Evolutionary conservation across 2,113 vertebrate species (phyloP), one percentile per base, ranked within the genome.

Genomic region (Malurus cyaneus): DNA sequence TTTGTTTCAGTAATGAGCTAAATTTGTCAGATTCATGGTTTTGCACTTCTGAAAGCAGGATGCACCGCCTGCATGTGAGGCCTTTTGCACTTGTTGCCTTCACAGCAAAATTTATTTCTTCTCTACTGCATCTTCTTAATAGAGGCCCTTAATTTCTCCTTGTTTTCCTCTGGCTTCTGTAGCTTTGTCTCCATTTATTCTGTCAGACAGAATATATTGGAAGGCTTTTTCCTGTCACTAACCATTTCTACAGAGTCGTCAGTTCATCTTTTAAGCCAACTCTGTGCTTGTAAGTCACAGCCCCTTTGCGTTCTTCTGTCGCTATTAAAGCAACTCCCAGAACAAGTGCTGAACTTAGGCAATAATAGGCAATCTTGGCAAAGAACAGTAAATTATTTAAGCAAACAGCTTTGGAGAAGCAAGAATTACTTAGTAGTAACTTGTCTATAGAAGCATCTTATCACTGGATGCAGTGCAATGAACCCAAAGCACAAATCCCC

Each of bases 41-140:
- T n/a, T 64, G 31, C 1, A 1, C n/a, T 86, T 83, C 28, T 15
- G 18, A 14, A 66, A 32, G 54, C 5, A 3, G n/a, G 53, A 44
- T 18, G 29, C 20, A 8, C 15, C 0, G 0, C 0, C 0, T 66
- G 24, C 0, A 0, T 50, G 52, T 5, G 1, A 80, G n/a, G 59
- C n/a, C 49, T 9, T 20, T 42, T 15, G 8, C 19, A 17, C 49
- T 88, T 60, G 46, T 71, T 85, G 53, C 61, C 41, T 88, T 72
- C 14, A 2, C 53, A 50, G 49, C 49, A 80, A 52, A 65, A 92
- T 73, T 77, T 86, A 67, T 65, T 77, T 83, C n/a, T 73, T 36
- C 16, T 34, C 64, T 80, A 9, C 47, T 80, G 26, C 62, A 31
- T 82, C 57, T 62, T 85, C 57, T 67, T 92, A 66, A 70, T 54